phyloP scores from a whole-genome alignment of 1,140 invertebrate genomes.

The Drosophila simulans region DNA sequence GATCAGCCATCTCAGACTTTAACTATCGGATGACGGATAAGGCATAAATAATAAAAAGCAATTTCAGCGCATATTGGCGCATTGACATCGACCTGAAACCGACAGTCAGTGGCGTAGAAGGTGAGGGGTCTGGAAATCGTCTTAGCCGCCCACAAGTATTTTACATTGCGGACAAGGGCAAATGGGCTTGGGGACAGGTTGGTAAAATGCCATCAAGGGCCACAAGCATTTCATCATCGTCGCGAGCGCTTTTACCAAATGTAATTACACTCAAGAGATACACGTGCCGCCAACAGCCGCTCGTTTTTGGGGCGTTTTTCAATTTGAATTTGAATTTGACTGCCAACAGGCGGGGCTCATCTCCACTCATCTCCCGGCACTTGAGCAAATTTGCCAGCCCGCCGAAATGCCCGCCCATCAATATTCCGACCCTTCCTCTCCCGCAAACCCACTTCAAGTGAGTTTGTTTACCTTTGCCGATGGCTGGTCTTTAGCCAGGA shows the following conservation, averaged over 20 bases:
- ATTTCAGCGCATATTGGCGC: slow-evolving; percentile 68
- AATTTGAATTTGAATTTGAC: slow-evolving; percentile 78
- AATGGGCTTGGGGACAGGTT: slow-evolving; percentile 10
- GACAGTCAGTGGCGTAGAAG: not conserved
- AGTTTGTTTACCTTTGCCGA: slow-evolving; percentile 65
- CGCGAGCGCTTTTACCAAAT: slow-evolving; percentile 69
- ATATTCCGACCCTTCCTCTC: slow-evolving; percentile 32
- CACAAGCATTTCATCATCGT: slow-evolving; percentile 58
- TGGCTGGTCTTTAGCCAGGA: slow-evolving; percentile 54
- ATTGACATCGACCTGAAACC: slow-evolving; percentile 59
- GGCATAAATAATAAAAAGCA: slow-evolving; percentile 74
- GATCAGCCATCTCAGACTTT: slow-evolving; percentile 15
- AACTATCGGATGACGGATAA: slow-evolving; percentile 43
- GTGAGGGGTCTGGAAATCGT: slow-evolving; percentile 31
- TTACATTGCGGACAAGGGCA: slow-evolving; percentile 5
- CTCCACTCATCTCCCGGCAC: slow-evolving; percentile 30
- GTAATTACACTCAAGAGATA: slow-evolving; percentile 81
- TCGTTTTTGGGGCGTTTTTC: slow-evolving; percentile 52
- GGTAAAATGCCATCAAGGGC: slow-evolving; percentile 59
- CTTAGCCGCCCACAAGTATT: slow-evolving; percentile 48
- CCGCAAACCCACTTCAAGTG: slow-evolving; percentile 34
- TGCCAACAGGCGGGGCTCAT: slow-evolving; percentile 31
- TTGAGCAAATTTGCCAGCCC: slow-evolving; percentile 45
- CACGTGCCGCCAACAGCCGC: slow-evolving; percentile 68
- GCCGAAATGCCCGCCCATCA: slow-evolving; percentile 26